Evolutionary conservation across 2,888 invertebrate species (phyloP), one percentile per base, ranked within the genome.

Genomic region (Nasonia oneida): DNA sequence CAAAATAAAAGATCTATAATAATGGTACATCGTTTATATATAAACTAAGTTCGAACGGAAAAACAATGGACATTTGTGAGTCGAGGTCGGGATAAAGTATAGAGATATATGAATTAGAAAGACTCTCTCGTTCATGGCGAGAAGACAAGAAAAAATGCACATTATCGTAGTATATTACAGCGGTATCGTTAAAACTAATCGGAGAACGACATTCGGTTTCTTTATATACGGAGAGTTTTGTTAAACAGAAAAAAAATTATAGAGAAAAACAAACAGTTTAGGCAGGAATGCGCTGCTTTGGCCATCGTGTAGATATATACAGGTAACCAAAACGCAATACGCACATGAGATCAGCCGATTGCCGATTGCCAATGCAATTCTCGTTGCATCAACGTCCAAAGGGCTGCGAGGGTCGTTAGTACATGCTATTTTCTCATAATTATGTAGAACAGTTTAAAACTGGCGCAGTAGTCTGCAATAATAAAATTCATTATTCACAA

Each of bases 311-410:
- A 84, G 53, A 79, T 50, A n/a, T 74, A 82, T 84, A 84, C 82
- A 82, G 73, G 82, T 73, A 84, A 84, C 82, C 87, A 87, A 87
- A 79, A 82, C 73, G 77, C 86, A 86, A 82, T 15, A 83, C 87
- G 84, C 86, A 87, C 77, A 86, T 89, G 89, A 89, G 89, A 89
- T 89, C 89, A 87, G 88, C 87, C 86, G 87, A 87, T 87, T 87
- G 87, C 87, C 87, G 86, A 89, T 89, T 88, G 88, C 88, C 85
- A 89, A 88, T 88, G 87, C 88, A 89, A 89, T 88, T 88, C 87
- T 84, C 84, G 85, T 83, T 88, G 87, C 87, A 87, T 87, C 83
- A 87, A 86, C 86, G 79, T 82, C 23, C 82, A 81, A 84, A 84
- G 78, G 82, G 84, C 83, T 85, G 81, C 87, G 85, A 83, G 50